Evolutionary conservation across 92 coral and sea anemone genomes (phyloP).

Genomic region (Porites evermanni): DNA sequence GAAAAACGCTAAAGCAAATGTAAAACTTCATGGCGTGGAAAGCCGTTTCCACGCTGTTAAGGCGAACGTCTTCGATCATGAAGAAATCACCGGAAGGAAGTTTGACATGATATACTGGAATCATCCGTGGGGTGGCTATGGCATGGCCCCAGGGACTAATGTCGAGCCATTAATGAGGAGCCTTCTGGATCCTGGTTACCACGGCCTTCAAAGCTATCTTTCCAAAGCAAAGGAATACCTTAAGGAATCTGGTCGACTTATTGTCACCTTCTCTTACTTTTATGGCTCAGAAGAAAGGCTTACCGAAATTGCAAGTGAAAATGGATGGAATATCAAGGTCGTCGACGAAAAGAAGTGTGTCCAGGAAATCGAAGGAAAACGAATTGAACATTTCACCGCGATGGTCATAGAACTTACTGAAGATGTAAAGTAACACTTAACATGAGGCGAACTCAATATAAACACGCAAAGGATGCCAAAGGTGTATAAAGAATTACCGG

Average conservation of each 20-base stretch:
- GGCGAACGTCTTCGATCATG: slow-evolving; percentile 40
- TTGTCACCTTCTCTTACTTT: slow-evolving; percentile 28
- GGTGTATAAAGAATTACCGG: no score
- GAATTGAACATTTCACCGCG: neutral
- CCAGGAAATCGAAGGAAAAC: neutral
- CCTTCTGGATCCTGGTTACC: slow-evolving; percentile 43
- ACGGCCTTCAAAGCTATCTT: slow-evolving; percentile 41
- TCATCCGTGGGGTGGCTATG: slow-evolving; percentile 38
- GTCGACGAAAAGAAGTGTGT: neutral
- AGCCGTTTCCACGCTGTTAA: slow-evolving; percentile 29
- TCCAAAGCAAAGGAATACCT: slow-evolving; percentile 28
- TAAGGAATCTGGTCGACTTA: slow-evolving; percentile 42
- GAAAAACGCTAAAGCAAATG: slow-evolving; percentile 42
- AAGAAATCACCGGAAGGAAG: slow-evolving; percentile 43
- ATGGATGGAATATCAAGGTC: slow-evolving; percentile 23
- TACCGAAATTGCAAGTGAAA: slow-evolving; percentile 34
- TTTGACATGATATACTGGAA: slow-evolving; percentile 53
- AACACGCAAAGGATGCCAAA: neutral
- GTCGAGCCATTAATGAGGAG: slow-evolving; percentile 9
- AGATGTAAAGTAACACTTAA: neutral
- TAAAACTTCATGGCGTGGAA: slow-evolving; percentile 39
- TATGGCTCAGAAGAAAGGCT: slow-evolving; percentile 35
- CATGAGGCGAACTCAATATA: no score
- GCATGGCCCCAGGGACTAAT: slow-evolving; percentile 46
- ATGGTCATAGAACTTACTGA: neutral